phyloP scores from a whole-genome alignment of 2,113 vertebrate genomes.

The Semnopithecus entellus region DNA sequence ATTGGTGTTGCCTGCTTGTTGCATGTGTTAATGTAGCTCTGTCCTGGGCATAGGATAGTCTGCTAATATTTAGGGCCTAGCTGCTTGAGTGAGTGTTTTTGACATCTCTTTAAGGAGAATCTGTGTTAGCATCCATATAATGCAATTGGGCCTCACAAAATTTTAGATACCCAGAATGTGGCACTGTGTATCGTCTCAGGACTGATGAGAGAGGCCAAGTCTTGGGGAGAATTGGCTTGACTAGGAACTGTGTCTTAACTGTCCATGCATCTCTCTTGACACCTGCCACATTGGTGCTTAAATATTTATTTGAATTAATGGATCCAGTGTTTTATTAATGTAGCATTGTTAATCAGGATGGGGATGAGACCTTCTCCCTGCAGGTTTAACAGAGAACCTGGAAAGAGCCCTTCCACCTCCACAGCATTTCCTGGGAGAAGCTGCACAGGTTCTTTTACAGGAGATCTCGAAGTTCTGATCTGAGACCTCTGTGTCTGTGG shows the following conservation, averaged over 20 bases:
- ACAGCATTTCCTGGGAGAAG: neutral
- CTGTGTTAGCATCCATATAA: neutral
- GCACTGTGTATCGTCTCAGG: neutral
- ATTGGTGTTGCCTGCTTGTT: neutral
- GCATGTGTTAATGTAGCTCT: neutral
- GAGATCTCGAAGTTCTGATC: neutral
- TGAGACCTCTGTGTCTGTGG: accelerated
- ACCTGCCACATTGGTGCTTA: constrained; percentile 31
- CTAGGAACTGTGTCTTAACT: neutral
- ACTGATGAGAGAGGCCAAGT: neutral
- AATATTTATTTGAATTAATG: constrained; percentile 55
- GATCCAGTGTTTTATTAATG: constrained; percentile 45
- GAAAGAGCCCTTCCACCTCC: neutral
- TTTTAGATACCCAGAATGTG: neutral
- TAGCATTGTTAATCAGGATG: constrained; percentile 5
- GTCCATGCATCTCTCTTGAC: neutral
- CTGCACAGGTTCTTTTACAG: no score
- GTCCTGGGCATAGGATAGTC: no score
- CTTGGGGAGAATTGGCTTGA: neutral
- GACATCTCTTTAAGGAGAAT: neutral
- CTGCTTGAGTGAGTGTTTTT: neutral
- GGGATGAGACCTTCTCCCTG: neutral
- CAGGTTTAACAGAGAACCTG: neutral
- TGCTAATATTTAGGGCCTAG: neutral
- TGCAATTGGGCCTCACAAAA: neutral